These are phyloP conservation scores for Vespertilio murinus DNA, from an alignment of 2,797 vertebrate genomes.

Conservation along the genomic window DNA sequence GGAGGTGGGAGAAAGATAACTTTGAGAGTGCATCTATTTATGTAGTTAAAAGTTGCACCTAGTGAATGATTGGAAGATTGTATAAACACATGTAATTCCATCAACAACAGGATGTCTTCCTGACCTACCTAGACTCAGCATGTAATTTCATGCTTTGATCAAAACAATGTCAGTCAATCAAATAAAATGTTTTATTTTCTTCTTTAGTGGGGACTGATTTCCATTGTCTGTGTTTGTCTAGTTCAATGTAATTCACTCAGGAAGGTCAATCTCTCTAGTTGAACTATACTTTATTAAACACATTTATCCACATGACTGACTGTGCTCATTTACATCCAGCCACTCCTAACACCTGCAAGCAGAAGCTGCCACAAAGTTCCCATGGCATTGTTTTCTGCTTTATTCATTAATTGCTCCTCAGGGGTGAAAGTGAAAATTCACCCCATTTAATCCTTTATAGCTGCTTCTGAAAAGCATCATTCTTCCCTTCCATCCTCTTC, in stretches of 20 bases:
- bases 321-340: neutral
- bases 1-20: neutral
- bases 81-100: neutral
- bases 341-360: neutral
- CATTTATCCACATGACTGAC: conserved; percentile 26
- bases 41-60: conserved; percentile 50
- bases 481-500: neutral
- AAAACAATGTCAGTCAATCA: conserved; percentile 59
- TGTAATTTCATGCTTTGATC: conserved; percentile 55
- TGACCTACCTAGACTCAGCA: conserved; percentile 37
- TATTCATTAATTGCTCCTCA: neutral
- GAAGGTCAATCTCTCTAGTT: neutral
- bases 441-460: neutral
- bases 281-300: conserved; percentile 41
- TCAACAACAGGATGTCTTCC: conserved; percentile 45
- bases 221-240: conserved; percentile 52
- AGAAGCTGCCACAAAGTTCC: neutral
- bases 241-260: conserved; percentile 29
- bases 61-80: neutral
- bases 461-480: neutral
- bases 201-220: conserved; percentile 23
- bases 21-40: conserved; percentile 30
- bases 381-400: neutral
- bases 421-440: neutral
- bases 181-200: conserved; percentile 23